These are phyloP conservation scores for Drosophila sordidula DNA, from an alignment of 2,888 invertebrate genomes.

Conservation along the genomic window DNA sequence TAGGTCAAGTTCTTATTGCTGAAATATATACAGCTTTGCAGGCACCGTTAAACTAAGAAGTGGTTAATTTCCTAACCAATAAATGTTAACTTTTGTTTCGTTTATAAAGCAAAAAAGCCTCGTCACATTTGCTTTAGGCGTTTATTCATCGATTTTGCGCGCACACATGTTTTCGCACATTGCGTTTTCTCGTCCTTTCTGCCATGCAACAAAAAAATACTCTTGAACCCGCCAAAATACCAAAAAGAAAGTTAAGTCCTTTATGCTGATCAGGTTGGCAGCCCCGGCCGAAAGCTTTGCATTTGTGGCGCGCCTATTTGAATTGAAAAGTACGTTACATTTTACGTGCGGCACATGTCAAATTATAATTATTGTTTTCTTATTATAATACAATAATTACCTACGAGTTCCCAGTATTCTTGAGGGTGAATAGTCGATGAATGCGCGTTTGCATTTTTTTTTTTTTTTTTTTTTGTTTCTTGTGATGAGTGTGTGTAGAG, in stretches of 20 bases:
- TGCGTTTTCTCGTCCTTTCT: constrained; percentile 39
- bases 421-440: too few relatives aligned
- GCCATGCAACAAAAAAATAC: constrained; percentile 15
- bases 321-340: constrained; percentile 7
- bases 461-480: too few relatives aligned
- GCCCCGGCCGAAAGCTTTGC: constrained; percentile 26
- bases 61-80: constrained; percentile 10
- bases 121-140: constrained; percentile 26
- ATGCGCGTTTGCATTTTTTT: too few relatives aligned
- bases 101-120: constrained; percentile 15
- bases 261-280: constrained; percentile 18
- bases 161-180: constrained; percentile 63
- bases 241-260: constrained; percentile 25
- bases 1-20: not conserved
- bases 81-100: constrained; percentile 30
- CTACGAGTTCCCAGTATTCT: too few relatives aligned
- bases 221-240: constrained; percentile 29
- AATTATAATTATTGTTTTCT: not conserved
- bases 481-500: too few relatives aligned
- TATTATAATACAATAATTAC: constrained; percentile 1
- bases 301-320: constrained; percentile 8
- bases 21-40: constrained; percentile 9
- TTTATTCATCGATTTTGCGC: constrained; percentile 76
- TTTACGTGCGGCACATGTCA: not conserved
- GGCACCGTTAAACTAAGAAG: not conserved